These are phyloP conservation scores for Tetranychus cinnabarinus DNA, from an alignment of 1,140 invertebrate genomes.

Conservation along the genomic window DNA sequence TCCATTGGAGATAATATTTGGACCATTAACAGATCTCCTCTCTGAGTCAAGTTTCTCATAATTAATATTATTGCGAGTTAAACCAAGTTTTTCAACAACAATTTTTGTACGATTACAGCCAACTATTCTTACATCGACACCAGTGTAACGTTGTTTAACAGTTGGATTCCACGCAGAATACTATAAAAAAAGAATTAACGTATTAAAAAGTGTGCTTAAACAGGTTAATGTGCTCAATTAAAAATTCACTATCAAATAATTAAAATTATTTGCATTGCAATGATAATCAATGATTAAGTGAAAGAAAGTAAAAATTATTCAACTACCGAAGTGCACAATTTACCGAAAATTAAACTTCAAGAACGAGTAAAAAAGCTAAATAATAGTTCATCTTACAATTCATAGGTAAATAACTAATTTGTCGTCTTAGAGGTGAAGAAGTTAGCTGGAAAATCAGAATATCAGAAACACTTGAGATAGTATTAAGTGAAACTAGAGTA, in stretches of 20 bases:
- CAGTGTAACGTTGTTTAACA: slow-evolving; percentile 12
- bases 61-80: slow-evolving; percentile 4
- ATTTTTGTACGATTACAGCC: slow-evolving; percentile 8
- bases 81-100: slow-evolving; percentile 12
- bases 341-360: no score
- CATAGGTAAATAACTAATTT: no score
- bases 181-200: slow-evolving; percentile 2
- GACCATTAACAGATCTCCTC: not conserved
- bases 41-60: slow-evolving; percentile 3
- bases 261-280: not conserved
- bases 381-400: no score
- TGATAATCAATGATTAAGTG: not conserved
- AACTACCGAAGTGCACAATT: no score
- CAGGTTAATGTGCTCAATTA: not conserved
- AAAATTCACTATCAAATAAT: not conserved
- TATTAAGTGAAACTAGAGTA: no score
- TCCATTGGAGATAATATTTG: not conserved
- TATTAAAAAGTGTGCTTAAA: not conserved
- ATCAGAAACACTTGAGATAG: no score
- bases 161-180: slow-evolving; percentile 14
- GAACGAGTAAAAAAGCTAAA: no score
- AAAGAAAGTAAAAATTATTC: not conserved
- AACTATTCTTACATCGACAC: slow-evolving; percentile 11
- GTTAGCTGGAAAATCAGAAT: no score
- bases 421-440: no score